Evolutionary conservation across 2,113 vertebrate genomes (phyloP).

Genomic region (Sula dactylatra): DNA sequence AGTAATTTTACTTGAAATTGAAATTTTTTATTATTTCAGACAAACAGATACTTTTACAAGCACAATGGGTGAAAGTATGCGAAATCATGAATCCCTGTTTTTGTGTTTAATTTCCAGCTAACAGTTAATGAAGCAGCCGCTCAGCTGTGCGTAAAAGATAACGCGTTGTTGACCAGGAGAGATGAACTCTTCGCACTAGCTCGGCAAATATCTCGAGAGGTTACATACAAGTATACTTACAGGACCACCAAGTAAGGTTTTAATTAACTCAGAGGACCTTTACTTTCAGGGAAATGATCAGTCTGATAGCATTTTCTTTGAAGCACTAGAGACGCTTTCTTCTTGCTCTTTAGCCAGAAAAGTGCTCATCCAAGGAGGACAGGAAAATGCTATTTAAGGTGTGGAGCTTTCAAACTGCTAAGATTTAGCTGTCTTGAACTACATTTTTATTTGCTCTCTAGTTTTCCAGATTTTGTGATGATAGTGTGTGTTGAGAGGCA

Average conservation of each 20-base stretch:
- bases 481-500: neutral
- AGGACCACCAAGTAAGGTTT: conserved; percentile 90
- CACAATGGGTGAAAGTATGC: neutral
- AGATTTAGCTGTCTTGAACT: neutral
- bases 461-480: neutral
- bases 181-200: conserved; percentile 93
- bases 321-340: neutral
- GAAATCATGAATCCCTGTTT: neutral
- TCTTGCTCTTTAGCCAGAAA: neutral
- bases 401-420: neutral
- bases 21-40: neutral
- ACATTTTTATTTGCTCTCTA: neutral
- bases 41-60: neutral
- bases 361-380: neutral
- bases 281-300: neutral
- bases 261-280: neutral
- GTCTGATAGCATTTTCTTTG: neutral
- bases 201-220: conserved; percentile 93
- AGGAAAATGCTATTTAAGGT: neutral
- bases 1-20: neutral
- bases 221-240: conserved; percentile 96
- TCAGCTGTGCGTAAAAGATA: conserved; percentile 92
- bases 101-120: conserved; percentile 76
- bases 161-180: conserved; percentile 87
- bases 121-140: conserved; percentile 96